phyloP scores from a whole-genome alignment of 2,113 vertebrate species.

The Corythoichthys intestinalis region DNA sequence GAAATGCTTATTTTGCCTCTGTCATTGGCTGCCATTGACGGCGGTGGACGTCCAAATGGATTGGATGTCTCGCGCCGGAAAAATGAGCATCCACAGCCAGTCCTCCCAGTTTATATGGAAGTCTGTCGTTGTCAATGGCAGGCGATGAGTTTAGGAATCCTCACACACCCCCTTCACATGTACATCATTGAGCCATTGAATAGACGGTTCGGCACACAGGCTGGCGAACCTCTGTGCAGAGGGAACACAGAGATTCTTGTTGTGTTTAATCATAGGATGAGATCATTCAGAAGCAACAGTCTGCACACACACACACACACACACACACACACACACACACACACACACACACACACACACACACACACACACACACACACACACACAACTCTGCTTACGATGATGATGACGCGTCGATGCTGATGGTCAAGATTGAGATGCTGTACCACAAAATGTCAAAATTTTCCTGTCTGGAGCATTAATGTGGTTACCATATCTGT shows the following conservation, averaged over 20 bases:
- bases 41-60: too few relatives aligned
- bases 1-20: constrained; percentile 1
- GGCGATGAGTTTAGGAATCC: neutral
- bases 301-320: constrained; percentile 17
- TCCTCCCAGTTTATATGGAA: too few relatives aligned
- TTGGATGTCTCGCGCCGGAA: too few relatives aligned
- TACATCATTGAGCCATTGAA: neutral
- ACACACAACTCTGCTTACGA: constrained; percentile 10
- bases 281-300: constrained; percentile 60
- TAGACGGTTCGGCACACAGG: neutral
- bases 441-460: neutral
- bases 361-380: neutral
- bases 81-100: too few relatives aligned
- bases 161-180: neutral
- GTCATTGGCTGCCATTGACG: neutral
- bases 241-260: constrained; percentile 50
- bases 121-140: too few relatives aligned
- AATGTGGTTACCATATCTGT: neutral
- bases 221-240: neutral
- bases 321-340: constrained; percentile 14
- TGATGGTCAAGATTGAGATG: neutral
- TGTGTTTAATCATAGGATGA: constrained; percentile 63
- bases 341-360: neutral
- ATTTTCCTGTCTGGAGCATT: neutral
- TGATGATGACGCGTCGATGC: neutral